These are phyloP conservation scores for Torymus aiolomorphi DNA, from an alignment of 2,888 invertebrate genomes.

Conservation along the genomic window DNA sequence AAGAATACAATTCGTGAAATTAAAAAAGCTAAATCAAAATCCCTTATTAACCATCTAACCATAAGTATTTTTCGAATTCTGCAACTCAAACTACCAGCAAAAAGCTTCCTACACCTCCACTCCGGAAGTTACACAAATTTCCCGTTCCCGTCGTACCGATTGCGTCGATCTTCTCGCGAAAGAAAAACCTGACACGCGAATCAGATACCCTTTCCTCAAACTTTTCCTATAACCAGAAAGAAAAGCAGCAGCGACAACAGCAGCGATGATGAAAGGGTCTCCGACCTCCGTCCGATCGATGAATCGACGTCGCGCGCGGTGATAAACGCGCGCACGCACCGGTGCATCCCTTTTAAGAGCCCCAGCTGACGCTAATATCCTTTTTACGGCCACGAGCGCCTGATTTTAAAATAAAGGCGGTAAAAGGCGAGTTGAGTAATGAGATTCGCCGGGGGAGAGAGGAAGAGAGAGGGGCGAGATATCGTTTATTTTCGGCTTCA, in stretches of 20 bases:
- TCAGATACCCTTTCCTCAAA: no score
- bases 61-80: no score
- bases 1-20: no score
- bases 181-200: no score
- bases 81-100: no score
- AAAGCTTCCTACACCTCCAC: no score
- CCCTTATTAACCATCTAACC: no score
- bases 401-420: conserved; percentile 41
- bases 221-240: conserved; percentile 14
- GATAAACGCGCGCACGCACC: conserved; percentile 16
- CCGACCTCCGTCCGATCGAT: conserved; percentile 13
- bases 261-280: no score
- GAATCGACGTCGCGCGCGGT: conserved; percentile 7
- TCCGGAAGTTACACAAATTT: no score
- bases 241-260: not conserved
- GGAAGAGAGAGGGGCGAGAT: not conserved
- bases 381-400: conserved; percentile 22
- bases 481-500: conserved; percentile 19
- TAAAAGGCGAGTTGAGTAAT: conserved; percentile 30
- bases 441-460: conserved; percentile 4
- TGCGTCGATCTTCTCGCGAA: no score
- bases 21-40: no score
- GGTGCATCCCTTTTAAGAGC: conserved; percentile 2
- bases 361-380: conserved; percentile 27
- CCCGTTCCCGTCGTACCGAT: no score